Conservation (phyloP, 2,113 vertebrate species). For the Gymnogyps californianus region DNA sequence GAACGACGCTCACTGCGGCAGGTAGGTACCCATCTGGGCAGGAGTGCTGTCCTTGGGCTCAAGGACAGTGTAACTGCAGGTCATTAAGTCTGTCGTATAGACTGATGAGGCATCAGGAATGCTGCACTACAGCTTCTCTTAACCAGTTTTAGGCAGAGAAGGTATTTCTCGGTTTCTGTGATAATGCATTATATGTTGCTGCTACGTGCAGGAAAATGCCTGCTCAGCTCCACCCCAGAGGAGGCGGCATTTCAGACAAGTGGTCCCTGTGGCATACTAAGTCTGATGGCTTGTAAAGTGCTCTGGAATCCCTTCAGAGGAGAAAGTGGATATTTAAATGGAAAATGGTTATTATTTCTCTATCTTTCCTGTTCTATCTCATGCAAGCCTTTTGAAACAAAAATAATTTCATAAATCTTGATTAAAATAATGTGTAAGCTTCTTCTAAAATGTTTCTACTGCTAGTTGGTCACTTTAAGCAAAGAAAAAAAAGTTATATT, state of each 20-base stretch:
- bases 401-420: background rate
- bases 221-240: background rate
- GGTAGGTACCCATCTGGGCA: background rate
- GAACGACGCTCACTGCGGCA: rapidly evolving
- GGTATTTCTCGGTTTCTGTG: background rate
- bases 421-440: background rate
- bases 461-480: background rate
- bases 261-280: background rate
- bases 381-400: background rate
- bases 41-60: background rate
- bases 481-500: background rate
- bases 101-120: background rate
- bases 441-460: background rate
- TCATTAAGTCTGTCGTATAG: background rate
- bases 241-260: background rate
- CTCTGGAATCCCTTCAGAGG: background rate
- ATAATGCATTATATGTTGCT: background rate
- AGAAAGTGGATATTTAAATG: background rate
- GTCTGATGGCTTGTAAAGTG: background rate
- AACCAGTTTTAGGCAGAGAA: background rate
- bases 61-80: background rate
- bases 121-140: background rate
- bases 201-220: background rate
- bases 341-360: background rate
- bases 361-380: background rate